Evolutionary conservation across 2,113 vertebrate genomes (phyloP).

Genomic region (Cathartes aura): DNA sequence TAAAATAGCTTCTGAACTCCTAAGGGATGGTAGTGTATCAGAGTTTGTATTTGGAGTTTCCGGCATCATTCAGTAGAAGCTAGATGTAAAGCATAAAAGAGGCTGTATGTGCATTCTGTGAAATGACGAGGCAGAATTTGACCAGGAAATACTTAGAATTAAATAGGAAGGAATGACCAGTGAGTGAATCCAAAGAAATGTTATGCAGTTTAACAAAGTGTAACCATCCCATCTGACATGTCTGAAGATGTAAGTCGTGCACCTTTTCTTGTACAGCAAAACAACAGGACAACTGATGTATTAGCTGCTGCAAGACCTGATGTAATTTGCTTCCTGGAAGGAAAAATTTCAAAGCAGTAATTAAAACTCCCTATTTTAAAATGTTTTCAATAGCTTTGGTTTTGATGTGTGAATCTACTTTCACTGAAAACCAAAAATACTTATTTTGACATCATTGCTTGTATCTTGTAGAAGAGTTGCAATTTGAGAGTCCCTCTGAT

Average conservation of each 20-base stretch:
- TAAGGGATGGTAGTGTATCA: neutral
- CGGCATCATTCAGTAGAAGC: neutral
- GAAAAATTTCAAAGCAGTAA: neutral
- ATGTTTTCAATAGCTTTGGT: neutral
- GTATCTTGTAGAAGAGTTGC: neutral
- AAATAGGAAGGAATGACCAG: neutral
- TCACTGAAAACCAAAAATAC: neutral
- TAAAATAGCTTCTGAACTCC: neutral
- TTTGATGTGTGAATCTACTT: neutral
- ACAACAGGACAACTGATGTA: neutral
- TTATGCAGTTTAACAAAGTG: neutral
- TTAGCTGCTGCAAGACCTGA: neutral
- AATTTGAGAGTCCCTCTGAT: neutral
- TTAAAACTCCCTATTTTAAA: neutral
- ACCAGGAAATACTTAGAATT: neutral
- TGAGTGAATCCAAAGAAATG: neutral
- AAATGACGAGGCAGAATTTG: neutral
- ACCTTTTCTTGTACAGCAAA: neutral
- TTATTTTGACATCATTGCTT: neutral
- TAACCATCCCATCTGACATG: neutral
- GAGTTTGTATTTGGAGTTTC: neutral
- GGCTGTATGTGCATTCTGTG: neutral
- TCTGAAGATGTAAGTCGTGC: neutral
- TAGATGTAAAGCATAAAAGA: neutral
- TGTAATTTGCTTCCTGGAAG: neutral